Evolutionary conservation across 2,888 invertebrate species (phyloP).

Genomic region (Diarsia rubi): DNA sequence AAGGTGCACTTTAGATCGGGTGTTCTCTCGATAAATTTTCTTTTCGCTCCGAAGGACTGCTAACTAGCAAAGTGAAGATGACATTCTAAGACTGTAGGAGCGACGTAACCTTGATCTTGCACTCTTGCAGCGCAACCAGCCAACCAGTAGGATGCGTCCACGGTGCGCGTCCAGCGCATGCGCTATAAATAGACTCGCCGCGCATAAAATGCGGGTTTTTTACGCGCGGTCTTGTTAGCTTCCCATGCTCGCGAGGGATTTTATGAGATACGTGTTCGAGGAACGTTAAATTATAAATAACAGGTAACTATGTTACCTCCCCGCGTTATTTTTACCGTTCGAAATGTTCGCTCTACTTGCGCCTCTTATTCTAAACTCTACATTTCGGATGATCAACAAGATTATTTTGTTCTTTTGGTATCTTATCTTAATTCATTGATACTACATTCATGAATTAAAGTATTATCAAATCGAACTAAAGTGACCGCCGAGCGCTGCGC

Average conservation of each 20-base stretch:
- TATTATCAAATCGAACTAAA: slow-evolving; percentile 7
- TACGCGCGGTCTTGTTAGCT: slow-evolving; percentile 80
- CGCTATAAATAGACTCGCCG: slow-evolving; percentile 86
- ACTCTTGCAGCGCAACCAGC: slow-evolving; percentile 87
- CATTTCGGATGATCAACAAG: background rate
- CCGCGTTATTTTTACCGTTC: slow-evolving; percentile 73
- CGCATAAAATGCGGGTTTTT: slow-evolving; percentile 86
- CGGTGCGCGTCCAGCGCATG: slow-evolving; percentile 78
- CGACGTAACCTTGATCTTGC: slow-evolving; percentile 88
- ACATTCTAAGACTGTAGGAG: slow-evolving; percentile 75
- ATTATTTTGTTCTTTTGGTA: slow-evolving; percentile 3
- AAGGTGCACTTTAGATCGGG: slow-evolving; percentile 69
- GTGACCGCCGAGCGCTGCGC: background rate
- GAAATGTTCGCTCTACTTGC: slow-evolving; percentile 21
- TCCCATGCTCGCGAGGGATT: slow-evolving; percentile 83
- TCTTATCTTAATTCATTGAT: slow-evolving; percentile 35
- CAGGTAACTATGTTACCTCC: slow-evolving; percentile 64
- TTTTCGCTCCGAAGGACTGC: slow-evolving; percentile 72
- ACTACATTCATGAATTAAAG: slow-evolving; percentile 21
- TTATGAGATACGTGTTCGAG: slow-evolving; percentile 76
- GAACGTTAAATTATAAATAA: slow-evolving; percentile 84
- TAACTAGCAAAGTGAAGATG: slow-evolving; percentile 80
- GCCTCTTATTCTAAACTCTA: slow-evolving; percentile 9
- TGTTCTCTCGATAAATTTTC: slow-evolving; percentile 67
- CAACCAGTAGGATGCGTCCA: slow-evolving; percentile 88